These are phyloP conservation scores for Onychomys leucogaster DNA, from an alignment of 2,797 vertebrate species.

Conservation along the genomic window DNA sequence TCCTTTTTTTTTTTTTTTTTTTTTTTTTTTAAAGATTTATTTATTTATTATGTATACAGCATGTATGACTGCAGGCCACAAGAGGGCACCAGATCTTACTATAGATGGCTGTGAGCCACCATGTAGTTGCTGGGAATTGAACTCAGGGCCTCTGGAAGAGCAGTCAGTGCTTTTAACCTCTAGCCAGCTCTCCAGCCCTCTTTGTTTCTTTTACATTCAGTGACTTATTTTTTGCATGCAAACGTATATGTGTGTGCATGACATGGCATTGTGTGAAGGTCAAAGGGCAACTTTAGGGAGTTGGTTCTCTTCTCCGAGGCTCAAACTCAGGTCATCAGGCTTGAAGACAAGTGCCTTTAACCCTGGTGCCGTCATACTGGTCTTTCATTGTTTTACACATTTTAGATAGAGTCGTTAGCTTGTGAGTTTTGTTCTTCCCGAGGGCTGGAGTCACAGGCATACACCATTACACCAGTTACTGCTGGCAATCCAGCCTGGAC, in stretches of 20 bases:
- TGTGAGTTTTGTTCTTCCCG: neutral
- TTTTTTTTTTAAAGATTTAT: too few species aligned
- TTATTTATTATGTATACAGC: too few species aligned
- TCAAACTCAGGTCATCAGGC: neutral
- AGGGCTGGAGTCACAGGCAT: neutral
- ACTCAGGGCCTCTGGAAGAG: neutral
- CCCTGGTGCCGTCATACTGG: neutral
- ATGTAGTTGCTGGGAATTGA: neutral
- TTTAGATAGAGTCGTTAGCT: neutral
- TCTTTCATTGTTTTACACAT: neutral
- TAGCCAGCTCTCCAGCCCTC: too few species aligned
- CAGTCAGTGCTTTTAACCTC: neutral
- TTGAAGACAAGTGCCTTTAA: neutral
- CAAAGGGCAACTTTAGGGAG: neutral
- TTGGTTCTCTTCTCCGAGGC: neutral
- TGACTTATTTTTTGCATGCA: neutral
- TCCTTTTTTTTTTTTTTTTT: too few species aligned
- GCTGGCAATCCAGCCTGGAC: neutral
- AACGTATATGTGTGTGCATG: neutral
- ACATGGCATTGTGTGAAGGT: neutral
- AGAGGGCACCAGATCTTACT: neutral
- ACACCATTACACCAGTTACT: neutral
- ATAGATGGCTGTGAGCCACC: neutral
- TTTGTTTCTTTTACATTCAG: neutral
- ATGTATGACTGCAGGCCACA: neutral